phyloP scores from a whole-genome alignment of 1,140 invertebrate species.

The Cyphomyrmex costatus region DNA sequence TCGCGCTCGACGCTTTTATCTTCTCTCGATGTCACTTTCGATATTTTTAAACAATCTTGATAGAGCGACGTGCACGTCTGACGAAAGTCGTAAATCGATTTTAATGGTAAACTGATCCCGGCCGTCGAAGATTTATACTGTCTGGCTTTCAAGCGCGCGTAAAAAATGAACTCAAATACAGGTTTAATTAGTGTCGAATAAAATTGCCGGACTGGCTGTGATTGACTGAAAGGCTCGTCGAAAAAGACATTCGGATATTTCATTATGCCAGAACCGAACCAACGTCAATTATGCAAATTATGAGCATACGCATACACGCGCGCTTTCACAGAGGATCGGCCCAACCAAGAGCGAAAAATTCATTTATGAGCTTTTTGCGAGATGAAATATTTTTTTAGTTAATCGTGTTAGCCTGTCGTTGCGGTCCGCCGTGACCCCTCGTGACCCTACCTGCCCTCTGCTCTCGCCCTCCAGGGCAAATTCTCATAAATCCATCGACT shows the following conservation, averaged over 20 bases:
- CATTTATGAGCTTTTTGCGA: conserved; percentile 56
- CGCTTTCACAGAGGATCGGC: conserved; percentile 49
- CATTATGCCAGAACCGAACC: conserved; percentile 57
- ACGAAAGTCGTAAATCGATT: conserved; percentile 51
- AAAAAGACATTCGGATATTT: conserved; percentile 72
- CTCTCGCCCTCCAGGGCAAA: conserved; percentile 7
- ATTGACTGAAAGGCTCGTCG: conserved; percentile 68
- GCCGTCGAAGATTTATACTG: conserved; percentile 67
- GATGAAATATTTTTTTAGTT: conserved; percentile 65
- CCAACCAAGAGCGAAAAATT: conserved; percentile 46
- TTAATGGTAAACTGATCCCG: conserved; percentile 58
- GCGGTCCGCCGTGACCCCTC: conserved; percentile 32
- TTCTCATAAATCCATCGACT: conserved; percentile 62
- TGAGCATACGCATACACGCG: conserved; percentile 14
- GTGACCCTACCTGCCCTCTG: conserved; percentile 6
- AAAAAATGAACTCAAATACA: conserved; percentile 73
- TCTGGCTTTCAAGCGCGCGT: conserved; percentile 66
- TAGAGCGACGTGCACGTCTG: neutral
- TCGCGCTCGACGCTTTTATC: neutral
- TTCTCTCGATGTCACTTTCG: neutral
- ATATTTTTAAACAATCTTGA: conserved; percentile 45
- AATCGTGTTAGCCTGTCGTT: conserved; percentile 62
- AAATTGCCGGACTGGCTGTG: conserved; percentile 57
- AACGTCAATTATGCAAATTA: conserved; percentile 76
- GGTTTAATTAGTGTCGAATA: conserved; percentile 72